Evolutionary conservation across 2,113 vertebrate species (phyloP).

Genomic region (Ascaphus truei): DNA sequence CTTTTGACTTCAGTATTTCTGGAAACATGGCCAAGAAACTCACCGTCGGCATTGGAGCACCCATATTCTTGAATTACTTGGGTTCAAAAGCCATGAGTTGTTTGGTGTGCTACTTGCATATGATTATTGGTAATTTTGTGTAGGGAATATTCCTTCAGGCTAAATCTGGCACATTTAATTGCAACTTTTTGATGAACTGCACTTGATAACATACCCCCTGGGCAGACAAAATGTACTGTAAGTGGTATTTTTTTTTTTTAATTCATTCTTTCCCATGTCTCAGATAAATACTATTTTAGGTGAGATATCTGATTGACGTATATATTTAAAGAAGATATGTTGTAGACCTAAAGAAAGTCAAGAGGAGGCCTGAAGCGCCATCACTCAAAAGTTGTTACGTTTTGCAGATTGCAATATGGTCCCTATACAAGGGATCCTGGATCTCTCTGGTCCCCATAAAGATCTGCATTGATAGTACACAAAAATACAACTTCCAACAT

Average conservation of each 20-base stretch:
- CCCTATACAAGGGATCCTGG: no score
- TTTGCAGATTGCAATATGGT: background rate
- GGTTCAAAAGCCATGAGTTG: conserved; percentile 25
- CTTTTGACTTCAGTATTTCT: conserved; percentile 8
- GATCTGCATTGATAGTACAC: no score
- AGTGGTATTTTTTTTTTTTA: conserved; percentile 26
- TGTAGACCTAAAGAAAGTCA: conserved; percentile 12
- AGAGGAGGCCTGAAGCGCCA: background rate
- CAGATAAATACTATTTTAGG: conserved; percentile 14
- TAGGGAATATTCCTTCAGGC: conserved; percentile 26
- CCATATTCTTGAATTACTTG: conserved; percentile 23
- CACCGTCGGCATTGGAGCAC: conserved; percentile 19
- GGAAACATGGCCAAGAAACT: background rate
- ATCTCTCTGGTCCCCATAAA: no score
- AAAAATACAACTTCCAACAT: no score
- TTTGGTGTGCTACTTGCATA: conserved; percentile 30
- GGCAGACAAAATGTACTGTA: conserved; percentile 29
- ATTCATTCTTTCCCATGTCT: conserved; percentile 18
- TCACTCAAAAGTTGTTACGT: background rate
- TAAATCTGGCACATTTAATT: conserved; percentile 36
- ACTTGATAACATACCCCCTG: conserved; percentile 32
- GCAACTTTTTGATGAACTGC: conserved; percentile 24
- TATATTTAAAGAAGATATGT: conserved; percentile 15
- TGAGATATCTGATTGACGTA: conserved; percentile 3
- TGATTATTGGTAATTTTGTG: conserved; percentile 23